Conservation (phyloP, 2,888 invertebrate species). For the Aphidoletes aphidimyza region DNA sequence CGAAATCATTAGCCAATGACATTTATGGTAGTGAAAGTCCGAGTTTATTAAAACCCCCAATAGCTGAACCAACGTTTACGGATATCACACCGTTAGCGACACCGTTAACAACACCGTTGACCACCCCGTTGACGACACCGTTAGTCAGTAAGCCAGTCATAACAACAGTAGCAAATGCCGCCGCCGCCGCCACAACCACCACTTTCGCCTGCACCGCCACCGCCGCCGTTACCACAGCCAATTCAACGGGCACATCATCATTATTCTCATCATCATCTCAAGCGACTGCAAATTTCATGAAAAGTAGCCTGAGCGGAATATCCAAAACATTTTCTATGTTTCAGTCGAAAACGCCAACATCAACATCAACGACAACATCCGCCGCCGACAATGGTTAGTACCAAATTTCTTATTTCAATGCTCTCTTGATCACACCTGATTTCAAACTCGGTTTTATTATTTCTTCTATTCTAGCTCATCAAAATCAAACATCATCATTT, state of each 20-base stretch:
- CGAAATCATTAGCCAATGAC: neutral
- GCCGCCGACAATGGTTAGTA: slow-evolving; percentile 39
- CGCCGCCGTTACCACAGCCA: slow-evolving; percentile 56
- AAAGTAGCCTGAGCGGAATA: slow-evolving; percentile 45
- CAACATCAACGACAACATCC: slow-evolving; percentile 36
- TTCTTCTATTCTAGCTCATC: neutral
- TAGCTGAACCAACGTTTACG: neutral
- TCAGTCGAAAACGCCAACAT: slow-evolving; percentile 16
- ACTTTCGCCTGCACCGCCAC: slow-evolving; percentile 56
- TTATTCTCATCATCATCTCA: slow-evolving; percentile 54
- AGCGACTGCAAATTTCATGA: slow-evolving; percentile 51
- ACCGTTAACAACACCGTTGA: slow-evolving; percentile 57
- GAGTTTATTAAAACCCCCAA: neutral
- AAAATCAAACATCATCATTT: neutral
- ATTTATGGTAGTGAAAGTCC: neutral
- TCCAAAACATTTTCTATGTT: slow-evolving; percentile 55
- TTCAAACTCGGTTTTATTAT: no score
- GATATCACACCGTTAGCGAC: neutral
- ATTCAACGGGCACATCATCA: slow-evolving; percentile 40
- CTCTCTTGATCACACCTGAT: no score
- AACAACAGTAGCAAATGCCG: slow-evolving; percentile 64
- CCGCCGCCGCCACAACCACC: neutral
- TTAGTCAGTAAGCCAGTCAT: slow-evolving; percentile 63
- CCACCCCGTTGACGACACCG: slow-evolving; percentile 62
- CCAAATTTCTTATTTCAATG: no score